These are phyloP conservation scores for Tetrapedia diversipes DNA, from an alignment of 2,888 invertebrate genomes.

Conservation along the genomic window DNA sequence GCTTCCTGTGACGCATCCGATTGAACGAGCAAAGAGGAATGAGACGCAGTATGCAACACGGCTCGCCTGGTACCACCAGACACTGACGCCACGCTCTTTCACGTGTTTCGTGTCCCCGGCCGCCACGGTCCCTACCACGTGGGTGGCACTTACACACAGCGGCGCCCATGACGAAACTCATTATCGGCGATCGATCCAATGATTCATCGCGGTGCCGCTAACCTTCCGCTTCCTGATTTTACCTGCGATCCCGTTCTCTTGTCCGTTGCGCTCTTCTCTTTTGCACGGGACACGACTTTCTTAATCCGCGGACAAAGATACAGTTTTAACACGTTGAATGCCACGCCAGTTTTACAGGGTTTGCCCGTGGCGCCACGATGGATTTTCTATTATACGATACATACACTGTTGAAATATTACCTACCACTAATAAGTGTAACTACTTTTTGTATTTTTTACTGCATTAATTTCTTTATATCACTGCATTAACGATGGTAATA, in stretches of 20 bases:
- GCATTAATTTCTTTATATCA: too few relatives aligned
- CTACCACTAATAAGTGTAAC: too few relatives aligned
- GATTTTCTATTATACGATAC: too few relatives aligned
- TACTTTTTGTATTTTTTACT: too few relatives aligned
- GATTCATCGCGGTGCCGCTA: conserved; percentile 54
- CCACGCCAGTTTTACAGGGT: too few relatives aligned
- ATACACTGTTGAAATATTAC: too few relatives aligned
- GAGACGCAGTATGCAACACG: conserved; percentile 62
- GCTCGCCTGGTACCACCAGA: conserved; percentile 74
- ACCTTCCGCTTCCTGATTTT: conserved; percentile 58
- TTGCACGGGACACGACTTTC: too few relatives aligned
- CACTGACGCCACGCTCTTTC: conserved; percentile 67
- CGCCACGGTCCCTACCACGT: conserved; percentile 40
- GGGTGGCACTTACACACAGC: conserved; percentile 37
- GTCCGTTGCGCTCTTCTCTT: too few relatives aligned
- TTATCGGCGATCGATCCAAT: conserved; percentile 55
- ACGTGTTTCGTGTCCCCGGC: conserved; percentile 49
- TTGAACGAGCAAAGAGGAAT: conserved; percentile 66
- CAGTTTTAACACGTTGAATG: too few relatives aligned
- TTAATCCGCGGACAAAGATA: too few relatives aligned
- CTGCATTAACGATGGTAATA: too few relatives aligned
- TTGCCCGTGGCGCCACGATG: too few relatives aligned
- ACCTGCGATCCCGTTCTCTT: conserved; percentile 25
- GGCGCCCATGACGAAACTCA: conserved; percentile 50
- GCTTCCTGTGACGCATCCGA: conserved; percentile 71